Evolutionary conservation across 92 coral and sea anemone genomes (phyloP).

Genomic region (Porites lobata): DNA sequence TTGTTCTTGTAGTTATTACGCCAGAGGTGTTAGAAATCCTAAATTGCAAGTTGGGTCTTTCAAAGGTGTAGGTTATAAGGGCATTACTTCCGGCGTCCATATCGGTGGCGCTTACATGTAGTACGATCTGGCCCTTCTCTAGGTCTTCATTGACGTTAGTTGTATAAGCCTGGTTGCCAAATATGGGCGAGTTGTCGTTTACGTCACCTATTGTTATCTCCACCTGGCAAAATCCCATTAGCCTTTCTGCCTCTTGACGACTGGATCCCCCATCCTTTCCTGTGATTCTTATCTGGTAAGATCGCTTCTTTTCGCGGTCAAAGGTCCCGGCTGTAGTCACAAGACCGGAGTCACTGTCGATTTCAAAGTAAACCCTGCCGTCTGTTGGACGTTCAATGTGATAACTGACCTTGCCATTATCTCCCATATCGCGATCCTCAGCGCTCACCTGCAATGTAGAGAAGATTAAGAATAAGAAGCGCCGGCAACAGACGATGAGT

Average conservation of each 20-base stretch:
- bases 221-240: constrained; percentile 90
- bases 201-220: constrained; percentile 85
- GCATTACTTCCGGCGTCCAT: constrained; percentile 91
- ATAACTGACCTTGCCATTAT: constrained; percentile 86
- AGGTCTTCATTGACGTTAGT: constrained; percentile 79
- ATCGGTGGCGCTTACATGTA: constrained; percentile 90
- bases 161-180: constrained; percentile 69
- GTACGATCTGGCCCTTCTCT: constrained; percentile 77
- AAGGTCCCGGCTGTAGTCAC: constrained; percentile 78
- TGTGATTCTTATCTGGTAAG: constrained; percentile 74
- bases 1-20: constrained; percentile 62
- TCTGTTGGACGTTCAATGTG: constrained; percentile 70
- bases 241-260: constrained; percentile 78
- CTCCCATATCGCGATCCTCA: constrained; percentile 88
- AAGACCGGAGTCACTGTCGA: constrained; percentile 83
- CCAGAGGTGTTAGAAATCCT: constrained; percentile 83
- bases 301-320: constrained; percentile 83
- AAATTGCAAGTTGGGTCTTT: constrained; percentile 64
- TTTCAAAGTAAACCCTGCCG: constrained; percentile 63
- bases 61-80: constrained; percentile 72
- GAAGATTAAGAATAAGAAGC: background rate
- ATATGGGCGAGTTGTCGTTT: constrained; percentile 87
- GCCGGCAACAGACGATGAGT: too few species aligned
- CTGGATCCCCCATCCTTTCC: constrained; percentile 82
- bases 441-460: constrained; percentile 75